Conservation (phyloP, 1,140 invertebrate species). For the Nasonia vitripennis region DNA sequence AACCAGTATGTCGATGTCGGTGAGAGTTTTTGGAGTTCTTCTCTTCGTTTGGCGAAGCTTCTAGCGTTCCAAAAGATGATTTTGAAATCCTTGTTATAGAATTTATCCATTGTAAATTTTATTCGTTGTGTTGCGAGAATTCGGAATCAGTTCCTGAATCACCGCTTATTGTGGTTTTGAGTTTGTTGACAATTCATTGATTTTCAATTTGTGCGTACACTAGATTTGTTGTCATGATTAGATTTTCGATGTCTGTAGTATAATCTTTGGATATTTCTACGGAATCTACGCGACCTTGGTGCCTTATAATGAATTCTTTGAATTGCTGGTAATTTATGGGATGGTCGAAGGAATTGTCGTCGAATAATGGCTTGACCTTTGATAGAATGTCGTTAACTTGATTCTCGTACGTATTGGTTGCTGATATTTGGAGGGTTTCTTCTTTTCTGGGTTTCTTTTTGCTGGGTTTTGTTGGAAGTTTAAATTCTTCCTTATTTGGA, state of each 20-base stretch:
- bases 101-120: background rate
- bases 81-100: background rate
- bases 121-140: background rate
- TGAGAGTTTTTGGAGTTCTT: background rate
- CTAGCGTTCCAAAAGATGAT: conserved; percentile 2
- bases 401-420: background rate
- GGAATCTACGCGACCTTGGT: background rate
- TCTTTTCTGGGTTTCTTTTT: background rate
- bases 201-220: background rate
- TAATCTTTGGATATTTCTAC: background rate
- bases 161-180: background rate
- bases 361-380: background rate
- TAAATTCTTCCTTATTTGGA: background rate
- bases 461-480: background rate
- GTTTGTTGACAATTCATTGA: background rate
- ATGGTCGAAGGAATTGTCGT: background rate
- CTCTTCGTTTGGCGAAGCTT: background rate
- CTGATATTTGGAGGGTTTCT: background rate
- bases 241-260: background rate
- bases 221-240: background rate
- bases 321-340: background rate
- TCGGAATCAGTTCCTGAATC: background rate
- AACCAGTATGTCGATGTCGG: background rate
- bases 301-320: background rate
- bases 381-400: background rate